Base-by-base conservation (phyloP, 2,888 invertebrate species). In the Bombylius discolor region DNA sequence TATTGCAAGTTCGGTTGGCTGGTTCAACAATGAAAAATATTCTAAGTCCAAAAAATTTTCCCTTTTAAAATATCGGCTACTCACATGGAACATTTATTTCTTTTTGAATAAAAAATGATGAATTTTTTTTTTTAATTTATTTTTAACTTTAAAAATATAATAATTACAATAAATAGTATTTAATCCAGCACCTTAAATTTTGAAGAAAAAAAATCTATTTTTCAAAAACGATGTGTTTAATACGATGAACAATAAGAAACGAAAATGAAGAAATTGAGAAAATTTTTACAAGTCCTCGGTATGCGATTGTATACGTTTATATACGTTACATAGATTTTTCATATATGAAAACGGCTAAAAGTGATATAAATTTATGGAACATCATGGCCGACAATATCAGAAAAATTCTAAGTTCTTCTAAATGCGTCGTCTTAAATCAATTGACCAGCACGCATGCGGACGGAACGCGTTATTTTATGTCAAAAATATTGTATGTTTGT, bases 231-330 rank as follows among this genome's bases (percentile, higher is more conserved):
- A 52, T 44, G 52, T 51, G 47, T 23, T 23, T 23, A 23, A 23
- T 23, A 53, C 49, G 57, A 55, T 54, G 56, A 56, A 49, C 23
- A 14, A 52, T 47, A 32, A 56, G 55, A 57, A 57, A 56, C 53
- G 59, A 55, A 52, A 57, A 53, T 44, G 33, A 51, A 48, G 52
- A 51, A 54, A 56, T 56, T 54, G 58, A 57, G 54, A 52, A 58
- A 58, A 50, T 57, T 58, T 62, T 62, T 62, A 60, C 56, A 63
- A 62, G 63, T 63, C 62, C 61, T 55, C 56, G 56, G 55, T 55
- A 59, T 55, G 56, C 59, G 59, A 53, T 51, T 47, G 11, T 7
- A 11, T 31, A 48, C 34, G 34, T 36, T 8, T 8, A 42, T 11
- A 11, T 5, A 1, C 39, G 39, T 42, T 11, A 5, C 1, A 4